phyloP scores from a whole-genome alignment of 2,888 invertebrate species.

The Cantharis rufa region DNA sequence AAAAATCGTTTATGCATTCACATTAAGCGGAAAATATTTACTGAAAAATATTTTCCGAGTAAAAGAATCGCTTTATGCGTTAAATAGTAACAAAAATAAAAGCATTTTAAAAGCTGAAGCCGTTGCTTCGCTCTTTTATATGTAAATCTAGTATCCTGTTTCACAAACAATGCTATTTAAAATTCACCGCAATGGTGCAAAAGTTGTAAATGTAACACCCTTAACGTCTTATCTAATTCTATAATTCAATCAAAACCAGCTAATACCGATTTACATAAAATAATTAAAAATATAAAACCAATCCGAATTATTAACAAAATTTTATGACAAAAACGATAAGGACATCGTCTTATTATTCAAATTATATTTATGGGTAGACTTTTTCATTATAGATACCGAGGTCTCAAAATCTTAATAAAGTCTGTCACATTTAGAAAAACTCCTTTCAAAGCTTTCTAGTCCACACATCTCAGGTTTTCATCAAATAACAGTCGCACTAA shows the following conservation, averaged over 20 bases:
- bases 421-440: neutral
- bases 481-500: neutral
- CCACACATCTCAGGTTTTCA: neutral
- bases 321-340: neutral
- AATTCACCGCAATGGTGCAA: slow-evolving; percentile 47
- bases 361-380: neutral
- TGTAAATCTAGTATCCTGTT: slow-evolving; percentile 36
- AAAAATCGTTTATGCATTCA: neutral
- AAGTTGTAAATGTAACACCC: slow-evolving; percentile 48
- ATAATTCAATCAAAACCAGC: slow-evolving; percentile 45
- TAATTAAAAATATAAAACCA: slow-evolving; percentile 37
- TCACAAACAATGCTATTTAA: slow-evolving; percentile 43
- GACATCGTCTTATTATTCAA: neutral
- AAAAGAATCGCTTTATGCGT: slow-evolving; percentile 2
- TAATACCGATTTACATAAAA: slow-evolving; percentile 44
- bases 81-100: slow-evolving; percentile 16
- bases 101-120: slow-evolving; percentile 21
- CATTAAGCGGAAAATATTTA: neutral
- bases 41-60: neutral
- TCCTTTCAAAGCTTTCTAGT: neutral
- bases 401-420: neutral
- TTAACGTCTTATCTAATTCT: slow-evolving; percentile 44
- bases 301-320: neutral
- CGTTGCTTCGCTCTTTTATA: slow-evolving; percentile 27
- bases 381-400: neutral